Conservation (phyloP, 2,113 vertebrate species). For the Peucedramus taeniatus region DNA sequence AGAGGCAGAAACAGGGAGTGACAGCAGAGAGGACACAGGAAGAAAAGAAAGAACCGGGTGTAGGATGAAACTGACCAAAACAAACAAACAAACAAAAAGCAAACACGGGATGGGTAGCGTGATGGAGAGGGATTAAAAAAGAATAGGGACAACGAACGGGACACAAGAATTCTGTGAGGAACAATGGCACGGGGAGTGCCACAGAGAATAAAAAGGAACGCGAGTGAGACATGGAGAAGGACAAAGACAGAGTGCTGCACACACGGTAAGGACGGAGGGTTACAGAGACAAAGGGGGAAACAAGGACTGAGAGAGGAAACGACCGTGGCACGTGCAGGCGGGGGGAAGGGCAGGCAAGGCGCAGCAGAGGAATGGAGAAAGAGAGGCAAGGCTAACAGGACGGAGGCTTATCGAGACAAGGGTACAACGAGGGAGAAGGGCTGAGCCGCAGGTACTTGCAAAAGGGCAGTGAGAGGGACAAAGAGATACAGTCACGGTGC, state of each 20-base stretch:
- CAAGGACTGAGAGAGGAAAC: background rate
- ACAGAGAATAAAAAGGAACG: background rate
- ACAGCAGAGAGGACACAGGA: background rate
- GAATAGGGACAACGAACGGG: background rate
- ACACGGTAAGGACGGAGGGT: background rate
- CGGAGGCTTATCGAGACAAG: background rate
- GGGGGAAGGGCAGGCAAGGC: background rate
- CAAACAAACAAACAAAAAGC: background rate
- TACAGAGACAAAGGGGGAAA: background rate
- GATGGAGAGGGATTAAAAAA: background rate
- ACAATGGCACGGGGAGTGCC: background rate
- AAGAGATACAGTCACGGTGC: background rate
- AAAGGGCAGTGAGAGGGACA: background rate
- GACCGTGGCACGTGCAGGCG: background rate
- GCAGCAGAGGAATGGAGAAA: background rate
- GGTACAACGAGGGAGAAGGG: background rate
- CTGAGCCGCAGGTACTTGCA: background rate
- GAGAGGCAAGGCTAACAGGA: background rate
- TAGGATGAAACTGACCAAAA: background rate
- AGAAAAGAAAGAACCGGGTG: background rate
- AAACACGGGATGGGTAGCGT: background rate
- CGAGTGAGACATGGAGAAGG: background rate
- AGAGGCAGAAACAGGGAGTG: background rate
- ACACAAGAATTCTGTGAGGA: background rate
- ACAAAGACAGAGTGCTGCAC: background rate